A percentile compares a stretch with the other conserved stretches of the same genome.
Evolutionary conservation across 2,797 vertebrate genomes (phyloP).

Genomic region (Saxicola maurus): DNA sequence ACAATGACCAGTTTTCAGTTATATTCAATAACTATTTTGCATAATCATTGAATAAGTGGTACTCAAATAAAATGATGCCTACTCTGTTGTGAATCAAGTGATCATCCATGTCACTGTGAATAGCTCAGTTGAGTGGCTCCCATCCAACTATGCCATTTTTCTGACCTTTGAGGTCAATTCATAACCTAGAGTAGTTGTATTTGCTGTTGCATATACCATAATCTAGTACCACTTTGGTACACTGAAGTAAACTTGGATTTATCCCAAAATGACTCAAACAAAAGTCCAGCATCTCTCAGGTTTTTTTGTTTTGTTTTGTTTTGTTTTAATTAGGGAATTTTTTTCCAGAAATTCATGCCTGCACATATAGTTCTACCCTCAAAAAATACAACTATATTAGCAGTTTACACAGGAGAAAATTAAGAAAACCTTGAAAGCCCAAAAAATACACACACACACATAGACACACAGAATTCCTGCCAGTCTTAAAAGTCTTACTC

Average conservation of each 20-base stretch:
- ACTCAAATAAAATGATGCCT: neutral
- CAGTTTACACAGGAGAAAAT: neutral
- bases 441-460: neutral
- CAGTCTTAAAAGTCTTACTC: neutral
- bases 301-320: too few relatives aligned
- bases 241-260: neutral
- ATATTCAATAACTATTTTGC: neutral
- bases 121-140: accelerated
- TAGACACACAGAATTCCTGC: neutral
- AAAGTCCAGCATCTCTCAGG: neutral
- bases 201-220: neutral
- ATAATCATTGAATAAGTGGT: neutral
- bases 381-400: neutral
- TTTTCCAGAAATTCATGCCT: neutral
- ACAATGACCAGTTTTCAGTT: accelerated
- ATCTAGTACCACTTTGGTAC: neutral
- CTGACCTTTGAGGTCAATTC: neutral
- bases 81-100: neutral
- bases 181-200: neutral
- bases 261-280: neutral
- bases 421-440: accelerated
- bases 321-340: neutral
- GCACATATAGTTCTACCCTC: neutral
- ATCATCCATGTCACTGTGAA: neutral
- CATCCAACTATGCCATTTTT: neutral